phyloP scores from a whole-genome alignment of 1,140 invertebrate species.

The Drosophila rhopaloa region DNA sequence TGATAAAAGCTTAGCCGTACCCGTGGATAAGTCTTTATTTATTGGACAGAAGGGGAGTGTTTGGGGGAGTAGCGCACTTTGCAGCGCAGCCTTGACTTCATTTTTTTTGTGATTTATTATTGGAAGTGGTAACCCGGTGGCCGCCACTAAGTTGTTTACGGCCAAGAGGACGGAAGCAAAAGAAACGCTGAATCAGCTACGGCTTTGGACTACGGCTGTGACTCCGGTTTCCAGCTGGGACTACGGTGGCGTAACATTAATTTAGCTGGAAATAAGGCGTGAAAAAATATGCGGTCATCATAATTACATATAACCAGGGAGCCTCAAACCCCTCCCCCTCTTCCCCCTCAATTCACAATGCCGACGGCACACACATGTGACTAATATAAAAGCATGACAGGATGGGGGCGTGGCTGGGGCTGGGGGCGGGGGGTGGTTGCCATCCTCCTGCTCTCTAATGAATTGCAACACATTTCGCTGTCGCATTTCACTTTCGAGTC shows the following conservation, averaged over 20 bases:
- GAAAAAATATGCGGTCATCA: conserved; percentile 68
- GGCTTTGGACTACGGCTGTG: background rate
- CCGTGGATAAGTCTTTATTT: conserved; percentile 7
- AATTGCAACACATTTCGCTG: conserved; percentile 71
- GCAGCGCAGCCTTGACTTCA: conserved; percentile 29
- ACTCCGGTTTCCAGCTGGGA: conserved; percentile 17
- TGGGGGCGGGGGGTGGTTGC: background rate
- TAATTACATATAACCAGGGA: conserved; percentile 56
- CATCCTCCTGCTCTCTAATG: conserved; percentile 60
- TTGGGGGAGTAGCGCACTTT: conserved; percentile 3
- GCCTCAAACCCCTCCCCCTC: conserved; percentile 1
- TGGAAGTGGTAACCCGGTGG: conserved; percentile 43
- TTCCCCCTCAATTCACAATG: background rate
- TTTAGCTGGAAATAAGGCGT: conserved; percentile 57
- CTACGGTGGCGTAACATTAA: conserved; percentile 36
- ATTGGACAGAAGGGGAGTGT: background rate
- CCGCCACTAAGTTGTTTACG: conserved; percentile 48
- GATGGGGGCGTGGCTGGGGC: conserved; percentile 2
- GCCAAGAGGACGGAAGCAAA: conserved; percentile 24
- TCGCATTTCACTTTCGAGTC: conserved; percentile 59
- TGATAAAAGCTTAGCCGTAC: conserved; percentile 23
- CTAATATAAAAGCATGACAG: conserved; percentile 35
- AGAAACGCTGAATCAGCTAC: conserved; percentile 39
- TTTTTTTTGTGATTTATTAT: conserved; percentile 53
- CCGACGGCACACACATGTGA: conserved; percentile 14